Percentiles rank a stretch among this genome's conserved stretches.
These are phyloP conservation scores for Pluvialis apricaria DNA, from an alignment of 2,113 vertebrate species.

Conservation along the genomic window DNA sequence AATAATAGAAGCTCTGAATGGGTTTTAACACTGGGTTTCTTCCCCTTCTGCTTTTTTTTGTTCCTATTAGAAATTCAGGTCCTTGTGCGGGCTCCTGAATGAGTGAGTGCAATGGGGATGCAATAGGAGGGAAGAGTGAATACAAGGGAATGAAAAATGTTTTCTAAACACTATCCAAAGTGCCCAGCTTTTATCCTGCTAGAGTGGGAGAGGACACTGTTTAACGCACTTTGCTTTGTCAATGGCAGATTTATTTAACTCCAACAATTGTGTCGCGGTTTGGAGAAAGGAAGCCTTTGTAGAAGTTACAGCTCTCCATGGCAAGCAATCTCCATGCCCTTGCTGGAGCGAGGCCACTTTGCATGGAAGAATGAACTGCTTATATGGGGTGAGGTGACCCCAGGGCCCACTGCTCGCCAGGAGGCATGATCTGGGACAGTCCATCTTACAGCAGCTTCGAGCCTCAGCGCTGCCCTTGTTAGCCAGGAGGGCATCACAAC, in stretches of 20 bases:
- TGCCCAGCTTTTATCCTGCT: background rate
- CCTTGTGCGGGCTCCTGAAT: background rate
- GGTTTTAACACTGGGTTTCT: background rate
- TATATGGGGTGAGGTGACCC: background rate
- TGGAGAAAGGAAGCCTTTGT: constrained; percentile 30
- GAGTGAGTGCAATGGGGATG: background rate
- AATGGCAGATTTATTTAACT: constrained; percentile 37
- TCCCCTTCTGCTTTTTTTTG: background rate
- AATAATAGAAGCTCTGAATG: constrained; percentile 48
- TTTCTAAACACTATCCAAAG: constrained; percentile 15
- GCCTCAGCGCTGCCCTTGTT: background rate
- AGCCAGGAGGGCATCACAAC: background rate
- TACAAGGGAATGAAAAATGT: constrained; percentile 28
- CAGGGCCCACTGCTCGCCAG: background rate
- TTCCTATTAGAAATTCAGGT: constrained; percentile 19
- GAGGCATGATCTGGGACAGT: background rate
- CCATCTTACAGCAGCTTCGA: background rate
- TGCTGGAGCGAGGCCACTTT: background rate
- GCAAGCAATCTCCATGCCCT: background rate
- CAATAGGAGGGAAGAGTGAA: constrained; percentile 16
- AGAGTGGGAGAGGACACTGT: background rate
- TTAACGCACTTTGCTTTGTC: background rate
- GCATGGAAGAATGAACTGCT: constrained; percentile 9
- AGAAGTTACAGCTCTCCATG: background rate
- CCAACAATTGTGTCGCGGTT: background rate